A percentile compares a stretch with the other conserved stretches of the same genome.
Evolutionary conservation across 1,140 invertebrate species (phyloP).

Genomic region (Microplitis demolitor): DNA sequence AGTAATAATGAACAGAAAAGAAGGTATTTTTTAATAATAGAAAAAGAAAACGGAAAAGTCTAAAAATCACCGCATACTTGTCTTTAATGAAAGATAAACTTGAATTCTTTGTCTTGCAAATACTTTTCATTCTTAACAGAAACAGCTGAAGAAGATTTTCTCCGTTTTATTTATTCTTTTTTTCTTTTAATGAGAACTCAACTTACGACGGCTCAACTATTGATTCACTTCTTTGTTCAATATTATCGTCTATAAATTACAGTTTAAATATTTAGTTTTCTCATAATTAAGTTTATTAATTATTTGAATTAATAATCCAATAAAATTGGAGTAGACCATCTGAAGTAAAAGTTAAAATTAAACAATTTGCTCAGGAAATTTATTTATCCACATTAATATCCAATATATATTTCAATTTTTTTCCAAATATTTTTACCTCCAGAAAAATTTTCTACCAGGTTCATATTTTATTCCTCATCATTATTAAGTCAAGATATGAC

Average conservation of each 20-base stretch:
- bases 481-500: slow-evolving; percentile 1
- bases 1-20: not conserved
- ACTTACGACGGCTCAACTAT: not conserved
- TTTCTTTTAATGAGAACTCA: not conserved
- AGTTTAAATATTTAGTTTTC: not conserved
- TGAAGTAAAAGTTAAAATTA: too few relatives aligned
- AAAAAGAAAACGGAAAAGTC: not conserved
- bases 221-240: not conserved
- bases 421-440: not conserved
- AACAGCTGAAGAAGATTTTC: not conserved
- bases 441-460: not conserved
- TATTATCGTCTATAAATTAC: not conserved
- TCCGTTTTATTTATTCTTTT: not conserved
- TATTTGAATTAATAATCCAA: too few relatives aligned
- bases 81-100: not conserved
- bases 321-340: too few relatives aligned
- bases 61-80: not conserved
- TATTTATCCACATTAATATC: not conserved
- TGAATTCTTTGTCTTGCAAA: not conserved
- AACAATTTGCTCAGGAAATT: too few relatives aligned
- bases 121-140: not conserved
- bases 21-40: too few relatives aligned
- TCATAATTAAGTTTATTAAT: too few relatives aligned
- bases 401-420: not conserved
- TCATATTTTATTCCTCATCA: not conserved